Evolutionary conservation across 2,888 invertebrate species (phyloP), one percentile per base, ranked within the genome.

Genomic region (Eristalis pertinax): DNA sequence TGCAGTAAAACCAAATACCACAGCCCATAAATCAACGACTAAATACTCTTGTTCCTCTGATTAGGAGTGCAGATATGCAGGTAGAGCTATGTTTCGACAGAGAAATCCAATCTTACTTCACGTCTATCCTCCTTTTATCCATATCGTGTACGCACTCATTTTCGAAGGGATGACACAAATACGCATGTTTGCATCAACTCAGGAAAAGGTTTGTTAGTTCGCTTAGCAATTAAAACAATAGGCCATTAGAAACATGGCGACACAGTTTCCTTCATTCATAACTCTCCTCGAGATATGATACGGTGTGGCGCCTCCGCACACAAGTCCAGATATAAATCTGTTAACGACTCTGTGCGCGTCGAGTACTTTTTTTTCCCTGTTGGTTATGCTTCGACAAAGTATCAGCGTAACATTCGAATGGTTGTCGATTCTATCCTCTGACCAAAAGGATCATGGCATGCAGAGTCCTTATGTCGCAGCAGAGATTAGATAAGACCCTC

Each of bases 181-280:
- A 86, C 78, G 67, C 67, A 75, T 86, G 83, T 78, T 83, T 83
- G 86, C 74, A 79, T 86, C 78, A 86, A 58, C 41, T 74, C 56
- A 70, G 38, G 65, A 85, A 78, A 78, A 86, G 83, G 78, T 82
- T 78, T 82, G 69, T n/a, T n/a, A n/a, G n/a, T 82, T 74, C 81
- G 78, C 79, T 86, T 86, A 78, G 79, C 79, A 87, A 87, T 87
- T 87, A 84, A 87, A 87, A 87, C 87, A 87, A 87, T 84, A 87
- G 79, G 72, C 84, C 72, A 84, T 84, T 87, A 84, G 83, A 78
- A 75, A 73, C 72, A 80, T 79, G 87, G 87, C 87, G 87, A 86
- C 85, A 73, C 72, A 62, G 72, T 67, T 67, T 83, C 38, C 68
- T 87, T 79, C 84, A 87, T 87, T 87, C 87, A 87, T 87, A 87